Evolutionary conservation across 1,140 invertebrate genomes (phyloP).

Genomic region (Drosophila kanapiae): DNA sequence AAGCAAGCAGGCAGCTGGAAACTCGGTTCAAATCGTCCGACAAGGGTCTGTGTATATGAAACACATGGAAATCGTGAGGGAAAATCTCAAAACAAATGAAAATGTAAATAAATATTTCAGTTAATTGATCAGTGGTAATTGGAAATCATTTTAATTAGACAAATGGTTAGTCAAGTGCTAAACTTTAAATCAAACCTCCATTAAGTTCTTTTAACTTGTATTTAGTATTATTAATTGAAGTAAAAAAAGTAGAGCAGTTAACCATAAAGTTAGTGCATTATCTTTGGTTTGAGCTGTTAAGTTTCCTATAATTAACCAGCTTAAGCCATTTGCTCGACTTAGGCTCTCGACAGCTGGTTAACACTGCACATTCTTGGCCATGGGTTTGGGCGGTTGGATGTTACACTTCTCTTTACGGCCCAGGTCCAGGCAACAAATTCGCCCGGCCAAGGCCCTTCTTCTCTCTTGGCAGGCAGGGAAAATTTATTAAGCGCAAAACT

Average conservation of each 20-base stretch:
- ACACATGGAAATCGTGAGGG: slow-evolving; percentile 54
- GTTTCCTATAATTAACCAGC: slow-evolving; percentile 6
- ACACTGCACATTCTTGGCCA: slow-evolving; percentile 11
- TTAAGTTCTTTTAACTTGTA: not conserved
- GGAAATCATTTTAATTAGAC: slow-evolving; percentile 18
- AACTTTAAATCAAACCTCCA: not conserved
- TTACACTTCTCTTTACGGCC: slow-evolving; percentile 4
- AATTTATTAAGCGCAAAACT: slow-evolving; percentile 84
- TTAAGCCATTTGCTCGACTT: slow-evolving; percentile 16
- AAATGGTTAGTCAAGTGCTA: slow-evolving; percentile 3
- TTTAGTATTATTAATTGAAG: not conserved
- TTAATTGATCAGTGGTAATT: slow-evolving; percentile 26
- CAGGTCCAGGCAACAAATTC: slow-evolving; percentile 38
- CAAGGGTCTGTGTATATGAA: not conserved
- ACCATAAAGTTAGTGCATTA: not conserved
- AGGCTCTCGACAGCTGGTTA: slow-evolving; percentile 35
- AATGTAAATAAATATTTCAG: slow-evolving; percentile 15
- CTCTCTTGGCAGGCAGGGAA: slow-evolving; percentile 58
- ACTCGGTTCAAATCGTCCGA: slow-evolving; percentile 16
- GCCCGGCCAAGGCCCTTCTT: slow-evolving; percentile 1
- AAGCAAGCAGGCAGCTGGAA: slow-evolving; percentile 22
- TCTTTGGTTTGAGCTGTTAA: not conserved
- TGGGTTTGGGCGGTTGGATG: not conserved
- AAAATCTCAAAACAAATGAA: slow-evolving; percentile 18
- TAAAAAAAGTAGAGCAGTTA: accelerated